phyloP scores from a whole-genome alignment of 2,888 invertebrate genomes.

The Drosophila paracracens region DNA sequence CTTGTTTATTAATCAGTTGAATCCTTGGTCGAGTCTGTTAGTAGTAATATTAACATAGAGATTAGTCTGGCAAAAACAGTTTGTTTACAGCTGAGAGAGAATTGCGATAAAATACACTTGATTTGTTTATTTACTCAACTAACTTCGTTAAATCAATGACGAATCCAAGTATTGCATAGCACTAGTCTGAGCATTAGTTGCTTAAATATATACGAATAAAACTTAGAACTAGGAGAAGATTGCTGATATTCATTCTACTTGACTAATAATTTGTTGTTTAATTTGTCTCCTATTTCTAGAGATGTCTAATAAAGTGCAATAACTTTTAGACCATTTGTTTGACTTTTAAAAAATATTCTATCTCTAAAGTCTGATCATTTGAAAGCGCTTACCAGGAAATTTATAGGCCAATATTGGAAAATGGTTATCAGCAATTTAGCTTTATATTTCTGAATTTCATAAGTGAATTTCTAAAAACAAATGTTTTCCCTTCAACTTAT shows the following conservation, averaged over 20 bases:
- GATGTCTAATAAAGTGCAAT: not conserved
- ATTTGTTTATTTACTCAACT: not conserved
- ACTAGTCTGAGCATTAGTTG: not conserved
- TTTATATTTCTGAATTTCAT: not conserved
- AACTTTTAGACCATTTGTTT: not conserved
- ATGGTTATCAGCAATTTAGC: not conserved
- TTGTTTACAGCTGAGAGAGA: not conserved
- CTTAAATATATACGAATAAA: not conserved
- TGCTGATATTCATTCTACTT: not conserved
- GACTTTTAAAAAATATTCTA: not conserved
- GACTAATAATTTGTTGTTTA: not conserved
- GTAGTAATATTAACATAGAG: not conserved
- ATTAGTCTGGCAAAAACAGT: not conserved
- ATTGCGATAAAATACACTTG: not conserved
- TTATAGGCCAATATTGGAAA: not conserved
- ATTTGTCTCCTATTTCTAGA: not conserved
- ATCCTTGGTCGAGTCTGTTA: not conserved
- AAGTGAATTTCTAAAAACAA: fast-evolving
- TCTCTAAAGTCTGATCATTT: fast-evolving
- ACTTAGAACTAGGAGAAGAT: not conserved
- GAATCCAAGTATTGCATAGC: not conserved
- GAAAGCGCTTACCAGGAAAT: not conserved
- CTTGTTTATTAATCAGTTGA: constrained; percentile 5
- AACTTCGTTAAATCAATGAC: not conserved
- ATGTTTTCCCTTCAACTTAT: not conserved